These are phyloP conservation scores for Thaumatotibia leucotreta DNA, from an alignment of 1,140 invertebrate species.

Conservation along the genomic window DNA sequence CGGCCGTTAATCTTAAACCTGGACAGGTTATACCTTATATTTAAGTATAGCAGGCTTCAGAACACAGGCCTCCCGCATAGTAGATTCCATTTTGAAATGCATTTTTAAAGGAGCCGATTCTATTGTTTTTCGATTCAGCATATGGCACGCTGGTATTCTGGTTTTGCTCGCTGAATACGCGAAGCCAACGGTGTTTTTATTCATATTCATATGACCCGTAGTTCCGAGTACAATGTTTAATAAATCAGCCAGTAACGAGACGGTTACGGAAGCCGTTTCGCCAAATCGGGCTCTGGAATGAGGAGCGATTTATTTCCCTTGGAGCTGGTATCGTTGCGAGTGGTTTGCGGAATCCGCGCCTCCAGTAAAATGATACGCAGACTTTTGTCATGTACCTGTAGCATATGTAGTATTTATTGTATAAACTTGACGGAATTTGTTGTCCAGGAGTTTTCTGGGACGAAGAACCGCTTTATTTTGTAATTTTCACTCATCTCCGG, in stretches of 20 bases:
- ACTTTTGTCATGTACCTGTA: neutral
- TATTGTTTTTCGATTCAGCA: neutral
- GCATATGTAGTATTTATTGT: no score
- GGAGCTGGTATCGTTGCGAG: conserved; percentile 27
- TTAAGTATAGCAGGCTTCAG: neutral
- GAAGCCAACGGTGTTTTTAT: conserved; percentile 15
- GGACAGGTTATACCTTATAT: neutral
- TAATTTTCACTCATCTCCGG: no score
- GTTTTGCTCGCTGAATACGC: neutral
- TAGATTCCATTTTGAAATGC: neutral
- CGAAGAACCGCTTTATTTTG: no score
- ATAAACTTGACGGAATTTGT: no score
- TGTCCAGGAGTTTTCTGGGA: no score
- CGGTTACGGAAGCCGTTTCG: conserved; percentile 50
- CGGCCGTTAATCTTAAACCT: neutral
- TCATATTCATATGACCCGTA: conserved; percentile 42
- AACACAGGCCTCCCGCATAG: neutral
- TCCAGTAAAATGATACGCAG: conserved; percentile 3
- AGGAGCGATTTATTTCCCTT: conserved; percentile 50
- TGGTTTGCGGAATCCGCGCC: conserved; percentile 7
- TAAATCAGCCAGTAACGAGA: conserved; percentile 52
- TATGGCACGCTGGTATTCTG: neutral
- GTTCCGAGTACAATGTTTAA: conserved; percentile 49
- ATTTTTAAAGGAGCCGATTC: neutral
- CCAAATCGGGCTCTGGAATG: conserved; percentile 56